A percentile compares a stretch with the other conserved stretches of the same genome.
Conservation (phyloP, 2,797 vertebrate species). For the Vireo griseus region DNA sequence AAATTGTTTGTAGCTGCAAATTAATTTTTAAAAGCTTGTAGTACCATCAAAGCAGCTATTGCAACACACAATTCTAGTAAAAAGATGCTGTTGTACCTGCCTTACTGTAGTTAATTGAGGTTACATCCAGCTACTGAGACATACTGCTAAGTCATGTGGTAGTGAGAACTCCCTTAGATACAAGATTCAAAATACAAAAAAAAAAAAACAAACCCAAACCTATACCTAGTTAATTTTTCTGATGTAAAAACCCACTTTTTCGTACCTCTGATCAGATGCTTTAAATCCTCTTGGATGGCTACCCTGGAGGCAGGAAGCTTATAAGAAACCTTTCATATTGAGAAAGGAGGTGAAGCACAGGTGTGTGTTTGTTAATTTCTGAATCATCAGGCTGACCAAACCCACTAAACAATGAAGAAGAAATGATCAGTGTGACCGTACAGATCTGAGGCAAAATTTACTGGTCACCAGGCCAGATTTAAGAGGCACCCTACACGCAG, state of each 20-base stretch:
- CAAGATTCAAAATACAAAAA: not conserved
- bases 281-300: not conserved
- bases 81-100: not conserved
- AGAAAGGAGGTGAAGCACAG: not conserved
- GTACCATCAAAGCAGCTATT: not conserved
- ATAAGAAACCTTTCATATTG: not conserved
- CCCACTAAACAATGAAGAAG: not conserved
- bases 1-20: not conserved
- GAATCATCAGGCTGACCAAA: not conserved
- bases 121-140: not conserved
- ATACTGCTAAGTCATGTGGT: not conserved
- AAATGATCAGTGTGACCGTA: rapidly evolving
- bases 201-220: not conserved
- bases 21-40: not conserved
- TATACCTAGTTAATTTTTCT: not conserved
- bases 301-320: not conserved
- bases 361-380: not conserved
- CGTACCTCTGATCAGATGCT: not conserved
- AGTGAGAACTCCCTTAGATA: not conserved
- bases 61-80: not conserved
- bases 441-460: not conserved
- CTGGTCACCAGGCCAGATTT: not conserved
- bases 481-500: not conserved
- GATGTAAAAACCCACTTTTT: not conserved
- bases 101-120: not conserved